A percentile compares a stretch with the other conserved stretches of the same genome.
Conservation (phyloP, 1,140 invertebrate genomes). For the Zaprionus lachaisei region DNA sequence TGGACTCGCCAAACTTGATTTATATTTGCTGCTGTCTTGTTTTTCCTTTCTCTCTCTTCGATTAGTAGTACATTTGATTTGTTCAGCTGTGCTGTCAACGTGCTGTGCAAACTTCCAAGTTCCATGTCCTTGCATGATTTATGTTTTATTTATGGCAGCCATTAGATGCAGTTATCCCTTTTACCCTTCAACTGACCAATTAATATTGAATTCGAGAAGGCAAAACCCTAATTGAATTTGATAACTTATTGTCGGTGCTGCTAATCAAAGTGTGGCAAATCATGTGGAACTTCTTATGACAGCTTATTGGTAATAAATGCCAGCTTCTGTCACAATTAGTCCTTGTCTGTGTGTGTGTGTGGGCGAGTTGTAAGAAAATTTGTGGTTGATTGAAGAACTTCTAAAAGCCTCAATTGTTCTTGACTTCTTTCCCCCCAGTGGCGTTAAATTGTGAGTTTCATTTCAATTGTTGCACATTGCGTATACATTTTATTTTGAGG, state of each 20-base stretch:
- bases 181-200: slow-evolving; percentile 41
- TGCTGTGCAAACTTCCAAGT: neutral
- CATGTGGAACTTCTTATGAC: neutral
- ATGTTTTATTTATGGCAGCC: slow-evolving; percentile 50
- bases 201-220: slow-evolving; percentile 44
- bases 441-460: slow-evolving; percentile 7
- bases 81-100: slow-evolving; percentile 31
- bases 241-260: slow-evolving; percentile 6
- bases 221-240: slow-evolving; percentile 19
- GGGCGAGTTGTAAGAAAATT: neutral
- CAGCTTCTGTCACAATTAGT: slow-evolving; percentile 15
- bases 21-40: slow-evolving; percentile 9
- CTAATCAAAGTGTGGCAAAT: slow-evolving; percentile 12
- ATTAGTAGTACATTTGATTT: slow-evolving; percentile 33
- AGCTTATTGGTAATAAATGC: slow-evolving; percentile 8
- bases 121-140: slow-evolving; percentile 26
- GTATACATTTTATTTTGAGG: neutral
- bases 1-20: neutral
- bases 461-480: slow-evolving; percentile 12
- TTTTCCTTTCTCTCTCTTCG: neutral
- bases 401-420: neutral
- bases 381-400: neutral
- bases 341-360: neutral
- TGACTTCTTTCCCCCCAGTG: neutral
- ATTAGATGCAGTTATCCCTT: slow-evolving; percentile 17